Evolutionary conservation across 1,140 invertebrate species (phyloP).

Genomic region (Papilio xuthus): DNA sequence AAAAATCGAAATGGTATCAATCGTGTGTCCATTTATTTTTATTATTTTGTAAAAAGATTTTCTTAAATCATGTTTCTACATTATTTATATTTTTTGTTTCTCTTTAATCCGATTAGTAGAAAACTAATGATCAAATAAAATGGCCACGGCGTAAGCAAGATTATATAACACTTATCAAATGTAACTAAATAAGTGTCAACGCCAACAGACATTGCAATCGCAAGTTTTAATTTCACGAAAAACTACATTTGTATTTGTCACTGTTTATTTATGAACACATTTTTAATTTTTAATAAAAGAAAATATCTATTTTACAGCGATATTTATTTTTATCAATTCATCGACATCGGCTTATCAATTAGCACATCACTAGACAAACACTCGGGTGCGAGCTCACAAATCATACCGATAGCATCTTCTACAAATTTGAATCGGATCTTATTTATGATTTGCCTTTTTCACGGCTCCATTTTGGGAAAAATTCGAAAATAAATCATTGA

Average conservation of each 20-base stretch:
- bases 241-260: no score
- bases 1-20: constrained; percentile 27
- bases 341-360: constrained; percentile 62
- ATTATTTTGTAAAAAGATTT: no score
- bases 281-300: constrained; percentile 40
- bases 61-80: no score
- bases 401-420: constrained; percentile 82
- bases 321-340: constrained; percentile 66
- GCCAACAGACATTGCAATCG: no score
- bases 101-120: no score
- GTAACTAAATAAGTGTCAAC: no score
- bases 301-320: background rate
- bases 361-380: constrained; percentile 78
- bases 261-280: no score
- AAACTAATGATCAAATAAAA: no score
- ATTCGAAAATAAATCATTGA: constrained; percentile 77
- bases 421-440: constrained; percentile 83
- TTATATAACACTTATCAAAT: no score
- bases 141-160: no score
- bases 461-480: constrained; percentile 79
- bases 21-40: background rate
- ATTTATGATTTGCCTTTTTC: constrained; percentile 82
- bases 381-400: constrained; percentile 80
- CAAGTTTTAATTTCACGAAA: no score
- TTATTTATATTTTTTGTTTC: background rate